Percentiles rank a stretch among this genome's conserved stretches.
These are phyloP conservation scores for Ceramica pisi DNA, from an alignment of 2,888 invertebrate genomes.

Conservation along the genomic window DNA sequence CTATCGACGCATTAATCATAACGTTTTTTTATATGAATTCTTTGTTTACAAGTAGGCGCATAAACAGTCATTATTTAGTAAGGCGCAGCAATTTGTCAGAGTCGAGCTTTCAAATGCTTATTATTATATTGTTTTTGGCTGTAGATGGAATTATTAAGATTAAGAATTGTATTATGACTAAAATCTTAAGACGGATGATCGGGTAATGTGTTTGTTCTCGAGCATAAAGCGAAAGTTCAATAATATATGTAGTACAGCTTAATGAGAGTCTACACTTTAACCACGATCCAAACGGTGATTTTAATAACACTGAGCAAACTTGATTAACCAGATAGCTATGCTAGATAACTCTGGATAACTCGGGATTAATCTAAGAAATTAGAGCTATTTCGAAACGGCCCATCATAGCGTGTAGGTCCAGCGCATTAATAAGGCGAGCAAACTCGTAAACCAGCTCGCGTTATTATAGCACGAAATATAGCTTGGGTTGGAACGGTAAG, in stretches of 20 bases:
- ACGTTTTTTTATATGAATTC: constrained; percentile 73
- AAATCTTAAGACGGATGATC: constrained; percentile 19
- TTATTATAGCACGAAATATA: constrained; percentile 76
- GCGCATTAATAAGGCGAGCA: constrained; percentile 38
- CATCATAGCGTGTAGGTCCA: constrained; percentile 26
- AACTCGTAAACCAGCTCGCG: constrained; percentile 51
- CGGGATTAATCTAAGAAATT: constrained; percentile 27
- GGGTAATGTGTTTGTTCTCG: constrained; percentile 17
- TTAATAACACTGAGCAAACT: constrained; percentile 15
- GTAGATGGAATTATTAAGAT: constrained; percentile 44
- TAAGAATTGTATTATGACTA: constrained; percentile 17
- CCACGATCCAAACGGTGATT: constrained; percentile 26
- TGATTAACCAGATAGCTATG: constrained; percentile 23
- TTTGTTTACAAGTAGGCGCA: constrained; percentile 74
- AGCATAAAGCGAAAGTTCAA: not conserved
- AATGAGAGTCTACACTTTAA: constrained; percentile 1
- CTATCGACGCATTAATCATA: constrained; percentile 79
- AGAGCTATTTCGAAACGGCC: constrained; percentile 37
- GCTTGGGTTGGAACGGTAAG: constrained; percentile 77
- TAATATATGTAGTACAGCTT: constrained; percentile 2
- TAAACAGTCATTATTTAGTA: constrained; percentile 73
- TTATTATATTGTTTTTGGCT: constrained; percentile 52
- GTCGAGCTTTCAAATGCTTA: constrained; percentile 55
- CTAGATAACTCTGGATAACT: constrained; percentile 33
- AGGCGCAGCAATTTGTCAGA: constrained; percentile 71